These are phyloP conservation scores for Syrphus vitripennis DNA, from an alignment of 2,888 invertebrate species.

Conservation along the genomic window DNA sequence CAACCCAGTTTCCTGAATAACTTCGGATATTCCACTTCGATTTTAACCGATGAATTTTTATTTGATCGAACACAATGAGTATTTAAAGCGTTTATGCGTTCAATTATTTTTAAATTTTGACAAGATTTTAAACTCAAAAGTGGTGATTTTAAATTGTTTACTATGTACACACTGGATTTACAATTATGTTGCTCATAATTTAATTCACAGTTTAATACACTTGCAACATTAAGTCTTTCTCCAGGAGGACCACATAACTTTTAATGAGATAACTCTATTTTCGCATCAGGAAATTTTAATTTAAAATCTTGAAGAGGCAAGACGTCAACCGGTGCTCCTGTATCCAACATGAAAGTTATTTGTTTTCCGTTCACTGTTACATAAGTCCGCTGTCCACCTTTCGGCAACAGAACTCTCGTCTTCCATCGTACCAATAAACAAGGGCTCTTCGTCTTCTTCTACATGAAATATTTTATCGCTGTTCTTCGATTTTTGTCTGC, in stretches of 20 bases:
- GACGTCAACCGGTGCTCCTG: conserved; percentile 10
- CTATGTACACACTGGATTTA: conserved; percentile 8
- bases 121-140: conserved; percentile 39
- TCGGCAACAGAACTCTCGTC: neutral
- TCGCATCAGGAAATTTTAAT: neutral
- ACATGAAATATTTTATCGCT: conserved; percentile 14
- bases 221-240: neutral
- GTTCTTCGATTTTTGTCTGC: neutral
- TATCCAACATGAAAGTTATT: conserved; percentile 7
- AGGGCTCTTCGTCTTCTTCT: conserved; percentile 4
- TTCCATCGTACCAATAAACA: neutral
- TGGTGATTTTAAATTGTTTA: conserved; percentile 26
- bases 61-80: neutral
- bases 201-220: neutral
- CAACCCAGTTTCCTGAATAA: too few relatives aligned
- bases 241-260: conserved; percentile 22
- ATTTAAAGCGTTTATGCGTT: neutral
- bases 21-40: too few relatives aligned
- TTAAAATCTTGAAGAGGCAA: neutral
- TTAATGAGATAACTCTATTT: neutral
- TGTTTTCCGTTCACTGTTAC: neutral
- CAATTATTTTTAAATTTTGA: conserved; percentile 29
- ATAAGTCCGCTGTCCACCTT: conserved; percentile 23
- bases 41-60: neutral
- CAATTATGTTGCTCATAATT: neutral